Base-by-base conservation (phyloP, 2,113 vertebrate species). In the Megaceryle maxima region DNA sequence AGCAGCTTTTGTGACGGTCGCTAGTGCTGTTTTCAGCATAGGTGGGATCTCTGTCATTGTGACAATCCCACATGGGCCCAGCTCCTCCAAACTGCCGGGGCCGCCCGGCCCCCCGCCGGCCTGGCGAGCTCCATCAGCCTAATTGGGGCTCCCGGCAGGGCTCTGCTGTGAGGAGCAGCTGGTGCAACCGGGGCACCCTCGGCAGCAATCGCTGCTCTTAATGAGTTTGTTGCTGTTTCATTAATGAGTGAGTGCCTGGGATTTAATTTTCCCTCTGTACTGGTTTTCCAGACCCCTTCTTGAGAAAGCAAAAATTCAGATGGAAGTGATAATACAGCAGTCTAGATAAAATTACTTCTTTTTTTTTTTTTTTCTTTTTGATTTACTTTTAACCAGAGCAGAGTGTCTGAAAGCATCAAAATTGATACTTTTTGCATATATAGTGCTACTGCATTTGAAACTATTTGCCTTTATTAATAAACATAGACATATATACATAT, bases 1-100 rank as follows among this genome's bases (percentile, higher is more conserved):
- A 29, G 83, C 48, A 68, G 57, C 59, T 69, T 83, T 13, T 17
- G 80, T 0, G 0, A 50, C 1, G 8, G 31, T 1, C 0, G 2
- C 20, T 33, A 0, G 39, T 2, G 35, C 6, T 50, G 31, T 19
- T 39, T 53, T 26, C 21, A 9, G 1, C 33, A 17, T 5, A 35
- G 15, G 15, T 21, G 64, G 57, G 15, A 25, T 79, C 75, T 95
- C 64, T 84, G 76, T 87, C 91, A 37, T 2, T 35, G 57, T 80
- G 67, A 69, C 83, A 88, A 67, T 35, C 83, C 59, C 8, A 0
- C 63, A 5, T n/a, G 79, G 51, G 46, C 41, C 35, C 31, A 16
- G 85, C 21, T 68, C 35, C 53, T 51, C 68, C 25, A 5, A 60
- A 72, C 10, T 39, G 63, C 66, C 0, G 6, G 68, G 80, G 48